Evolutionary conservation across 2,888 invertebrate genomes (phyloP), one percentile per base, ranked within the genome.

Genomic region (Onthophagus sagittarius): DNA sequence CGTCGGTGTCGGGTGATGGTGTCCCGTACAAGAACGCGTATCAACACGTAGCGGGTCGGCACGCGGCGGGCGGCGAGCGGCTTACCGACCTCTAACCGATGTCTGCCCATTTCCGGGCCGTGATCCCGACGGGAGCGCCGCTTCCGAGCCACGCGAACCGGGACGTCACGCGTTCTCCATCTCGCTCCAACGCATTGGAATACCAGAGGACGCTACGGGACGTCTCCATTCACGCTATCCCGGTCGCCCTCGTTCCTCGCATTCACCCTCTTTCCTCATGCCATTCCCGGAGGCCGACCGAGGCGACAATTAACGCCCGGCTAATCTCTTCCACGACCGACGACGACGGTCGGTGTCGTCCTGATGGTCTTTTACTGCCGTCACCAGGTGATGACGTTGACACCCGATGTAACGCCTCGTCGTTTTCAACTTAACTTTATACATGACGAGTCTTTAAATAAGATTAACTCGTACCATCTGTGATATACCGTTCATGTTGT

Each of bases 51-150:
- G 82, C 80, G 78, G 80, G 81, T 23, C 80, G 78, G 69, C 72
- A 53, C 63, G 74, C 71, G 69, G 77, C 81, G 23, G 23, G 23
- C 23, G n/a, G n/a, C n/a, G 82, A 80, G 81, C 81, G 82, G 81
- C 82, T 79, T 79, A 80, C 82, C 82, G 78, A 81, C 75, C 73
- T 79, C 80, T 81, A 82, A 83, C 83, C 83, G 82, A 82, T 82
- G 82, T 83, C 83, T 83, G 83, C 82, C 82, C 83, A 82, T 83
- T 83, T 82, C 81, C 82, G 80, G 81, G 77, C 79, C 77, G 78
- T 79, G 80, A 81, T 74, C 80, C 82, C 82, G 78, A 80, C 39
- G 81, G 80, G 81, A 80, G 81, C 74, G 82, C 81, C 80, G 81
- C 74, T 82, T 82, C 80, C 82, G 81, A 79, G 80, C 80, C 81